Conservation (phyloP, 2,113 vertebrate species). For the Alethe castanea region DNA sequence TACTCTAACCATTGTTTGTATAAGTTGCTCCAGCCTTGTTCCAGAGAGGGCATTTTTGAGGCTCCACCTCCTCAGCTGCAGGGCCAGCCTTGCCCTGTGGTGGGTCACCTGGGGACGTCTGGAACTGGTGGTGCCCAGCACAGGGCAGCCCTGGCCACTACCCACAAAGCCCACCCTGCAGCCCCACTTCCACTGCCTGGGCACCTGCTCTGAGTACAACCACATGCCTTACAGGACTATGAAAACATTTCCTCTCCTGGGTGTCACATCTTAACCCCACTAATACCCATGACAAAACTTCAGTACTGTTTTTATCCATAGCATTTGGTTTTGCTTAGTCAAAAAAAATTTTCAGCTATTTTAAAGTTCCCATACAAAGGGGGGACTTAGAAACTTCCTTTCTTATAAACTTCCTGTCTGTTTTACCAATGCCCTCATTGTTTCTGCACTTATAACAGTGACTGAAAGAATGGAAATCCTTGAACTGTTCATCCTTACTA, state of each 20-base stretch:
- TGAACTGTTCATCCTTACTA: background rate
- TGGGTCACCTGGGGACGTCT: accelerated
- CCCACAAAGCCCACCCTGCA: background rate
- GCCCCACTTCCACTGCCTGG: background rate
- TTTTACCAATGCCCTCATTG: background rate
- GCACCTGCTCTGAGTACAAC: background rate
- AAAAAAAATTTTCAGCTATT: background rate
- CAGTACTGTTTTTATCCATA: background rate
- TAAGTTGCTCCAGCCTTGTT: background rate
- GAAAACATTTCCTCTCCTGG: background rate
- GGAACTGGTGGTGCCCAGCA: accelerated
- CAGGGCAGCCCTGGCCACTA: accelerated
- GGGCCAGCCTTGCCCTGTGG: accelerated
- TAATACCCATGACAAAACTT: background rate
- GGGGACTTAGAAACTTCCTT: background rate
- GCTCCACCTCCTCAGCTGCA: accelerated
- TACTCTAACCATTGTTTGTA: background rate
- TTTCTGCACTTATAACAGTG: background rate
- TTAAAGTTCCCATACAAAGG: background rate
- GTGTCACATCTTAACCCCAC: background rate
- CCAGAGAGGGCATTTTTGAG: background rate
- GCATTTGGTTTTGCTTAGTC: background rate
- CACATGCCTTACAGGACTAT: background rate
- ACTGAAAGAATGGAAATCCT: background rate
- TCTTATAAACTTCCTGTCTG: background rate